These are phyloP conservation scores for Gambusia affinis DNA, from an alignment of 2,113 vertebrate species.

Conservation along the genomic window DNA sequence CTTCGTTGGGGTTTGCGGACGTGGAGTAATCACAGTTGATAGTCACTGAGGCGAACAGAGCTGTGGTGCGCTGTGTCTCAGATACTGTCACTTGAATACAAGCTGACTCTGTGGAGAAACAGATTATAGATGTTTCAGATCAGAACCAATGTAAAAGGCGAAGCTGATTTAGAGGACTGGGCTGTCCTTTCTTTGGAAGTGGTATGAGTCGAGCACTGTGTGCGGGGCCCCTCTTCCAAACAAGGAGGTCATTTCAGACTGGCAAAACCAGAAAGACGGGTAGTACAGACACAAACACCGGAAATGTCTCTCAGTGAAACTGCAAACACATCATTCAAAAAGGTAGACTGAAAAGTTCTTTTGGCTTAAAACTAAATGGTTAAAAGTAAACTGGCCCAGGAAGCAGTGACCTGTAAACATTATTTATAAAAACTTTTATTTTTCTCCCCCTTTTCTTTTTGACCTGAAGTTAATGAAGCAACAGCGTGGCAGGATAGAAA, in stretches of 20 bases:
- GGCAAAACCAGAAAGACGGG: constrained; percentile 75
- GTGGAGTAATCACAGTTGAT: constrained; percentile 94
- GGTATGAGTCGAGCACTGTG: neutral
- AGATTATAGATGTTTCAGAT: neutral
- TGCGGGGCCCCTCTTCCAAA: constrained; percentile 4
- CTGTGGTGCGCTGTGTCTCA: constrained; percentile 79
- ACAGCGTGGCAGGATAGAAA: neutral
- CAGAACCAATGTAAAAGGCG: neutral
- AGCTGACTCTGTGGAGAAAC: constrained; percentile 75
- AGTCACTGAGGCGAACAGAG: constrained; percentile 84
- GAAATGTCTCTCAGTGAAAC: constrained; percentile 69
- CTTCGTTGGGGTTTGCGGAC: constrained; percentile 86
- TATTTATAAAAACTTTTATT: too few species aligned
- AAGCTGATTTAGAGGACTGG: neutral
- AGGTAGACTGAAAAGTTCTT: constrained; percentile 34
- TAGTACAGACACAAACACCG: constrained; percentile 52
- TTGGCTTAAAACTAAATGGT: neutral
- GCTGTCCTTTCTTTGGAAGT: too few species aligned
- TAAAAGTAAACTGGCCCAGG: neutral
- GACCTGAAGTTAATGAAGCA: neutral
- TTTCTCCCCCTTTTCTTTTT: neutral
- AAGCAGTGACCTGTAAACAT: neutral
- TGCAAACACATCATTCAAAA: constrained; percentile 18
- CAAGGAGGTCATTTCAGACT: constrained; percentile 31
- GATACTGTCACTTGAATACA: constrained; percentile 86